phyloP scores from a whole-genome alignment of 2,797 vertebrate species.

The Simalia tracyae region DNA sequence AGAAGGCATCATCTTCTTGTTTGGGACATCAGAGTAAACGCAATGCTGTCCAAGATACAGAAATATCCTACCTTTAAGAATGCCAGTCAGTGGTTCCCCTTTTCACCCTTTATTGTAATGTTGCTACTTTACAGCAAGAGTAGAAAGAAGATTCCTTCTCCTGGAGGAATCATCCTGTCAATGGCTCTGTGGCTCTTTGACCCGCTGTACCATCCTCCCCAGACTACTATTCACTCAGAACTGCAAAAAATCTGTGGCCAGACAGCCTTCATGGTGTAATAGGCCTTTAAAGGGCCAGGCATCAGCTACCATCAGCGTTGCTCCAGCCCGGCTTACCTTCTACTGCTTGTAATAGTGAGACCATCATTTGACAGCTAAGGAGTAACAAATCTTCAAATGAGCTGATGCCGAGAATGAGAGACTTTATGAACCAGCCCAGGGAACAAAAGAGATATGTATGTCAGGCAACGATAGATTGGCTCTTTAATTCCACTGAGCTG shows the following conservation, averaged over 20 bases:
- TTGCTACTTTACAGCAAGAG: neutral
- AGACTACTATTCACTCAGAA: neutral
- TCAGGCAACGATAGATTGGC: constrained; percentile 66
- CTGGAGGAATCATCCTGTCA: neutral
- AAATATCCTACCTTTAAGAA: neutral
- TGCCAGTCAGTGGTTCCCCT: too few relatives aligned
- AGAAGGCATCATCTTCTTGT: neutral
- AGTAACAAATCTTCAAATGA: constrained; percentile 55
- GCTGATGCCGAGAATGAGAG: constrained; percentile 62
- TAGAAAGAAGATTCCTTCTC: neutral
- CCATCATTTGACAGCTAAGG: constrained; percentile 23
- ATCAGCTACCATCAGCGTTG: neutral
- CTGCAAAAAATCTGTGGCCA: neutral
- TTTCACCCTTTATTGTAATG: neutral
- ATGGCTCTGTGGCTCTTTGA: neutral
- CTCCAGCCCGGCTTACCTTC: neutral
- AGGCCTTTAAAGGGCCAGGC: neutral
- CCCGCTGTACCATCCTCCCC: neutral
- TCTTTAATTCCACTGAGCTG: constrained; percentile 67
- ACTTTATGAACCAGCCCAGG: constrained; percentile 59
- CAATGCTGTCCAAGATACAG: neutral
- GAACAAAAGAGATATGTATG: constrained; percentile 67
- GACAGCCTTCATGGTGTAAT: neutral
- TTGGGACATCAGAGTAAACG: neutral
- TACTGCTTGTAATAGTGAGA: neutral